A percentile compares a stretch with the other conserved stretches of the same genome.
Conservation (phyloP, 2,113 vertebrate species). For the Corythoichthys intestinalis region DNA sequence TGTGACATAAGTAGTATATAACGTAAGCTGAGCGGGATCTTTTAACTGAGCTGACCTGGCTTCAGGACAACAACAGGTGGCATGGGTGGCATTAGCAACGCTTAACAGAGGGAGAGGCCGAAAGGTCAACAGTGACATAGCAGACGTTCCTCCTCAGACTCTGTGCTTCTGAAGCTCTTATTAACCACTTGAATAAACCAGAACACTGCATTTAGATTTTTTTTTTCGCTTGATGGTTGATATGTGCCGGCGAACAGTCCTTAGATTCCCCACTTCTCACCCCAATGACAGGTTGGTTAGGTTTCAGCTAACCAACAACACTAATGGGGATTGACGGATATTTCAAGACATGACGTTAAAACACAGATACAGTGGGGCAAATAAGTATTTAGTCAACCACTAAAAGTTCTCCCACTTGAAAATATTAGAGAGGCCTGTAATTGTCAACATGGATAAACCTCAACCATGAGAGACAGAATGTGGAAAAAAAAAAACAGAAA, state of each 20-base stretch:
- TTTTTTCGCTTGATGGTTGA: neutral
- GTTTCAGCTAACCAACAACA: neutral
- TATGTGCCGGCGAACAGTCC: too few relatives aligned
- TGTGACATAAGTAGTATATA: conserved; percentile 22
- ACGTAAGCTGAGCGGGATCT: conserved; percentile 31
- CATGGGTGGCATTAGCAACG: conserved; percentile 54
- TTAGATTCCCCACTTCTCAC: neutral
- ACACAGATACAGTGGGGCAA: too few relatives aligned
- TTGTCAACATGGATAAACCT: too few relatives aligned
- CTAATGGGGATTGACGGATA: neutral
- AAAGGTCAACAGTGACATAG: conserved; percentile 46
- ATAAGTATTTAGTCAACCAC: too few relatives aligned
- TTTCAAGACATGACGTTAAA: neutral
- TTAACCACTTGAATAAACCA: neutral
- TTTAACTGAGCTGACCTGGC: conserved; percentile 16
- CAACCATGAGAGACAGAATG: too few relatives aligned
- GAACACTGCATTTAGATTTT: neutral
- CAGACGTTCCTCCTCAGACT: conserved; percentile 3
- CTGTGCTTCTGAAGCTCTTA: neutral
- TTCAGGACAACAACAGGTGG: conserved; percentile 57
- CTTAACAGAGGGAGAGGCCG: conserved; percentile 57
- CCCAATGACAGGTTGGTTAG: neutral
- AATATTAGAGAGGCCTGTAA: too few relatives aligned
- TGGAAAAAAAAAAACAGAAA: too few relatives aligned
- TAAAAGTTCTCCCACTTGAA: too few relatives aligned